Conservation (phyloP, 2,797 vertebrate species). For the Sebastes iracundus region DNA sequence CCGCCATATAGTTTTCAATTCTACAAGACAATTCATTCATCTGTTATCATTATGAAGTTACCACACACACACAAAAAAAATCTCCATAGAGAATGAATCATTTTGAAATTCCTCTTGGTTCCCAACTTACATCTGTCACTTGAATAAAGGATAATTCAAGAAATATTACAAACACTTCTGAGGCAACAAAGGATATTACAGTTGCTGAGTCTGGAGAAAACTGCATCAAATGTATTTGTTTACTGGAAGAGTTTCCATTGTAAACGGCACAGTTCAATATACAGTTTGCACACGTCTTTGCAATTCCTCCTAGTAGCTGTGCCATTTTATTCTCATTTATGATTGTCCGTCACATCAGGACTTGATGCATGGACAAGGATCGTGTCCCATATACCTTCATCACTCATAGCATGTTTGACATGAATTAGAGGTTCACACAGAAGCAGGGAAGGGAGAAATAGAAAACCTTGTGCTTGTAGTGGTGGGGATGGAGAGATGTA, state of each 20-base stretch:
- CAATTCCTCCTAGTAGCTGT: not conserved
- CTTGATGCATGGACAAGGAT: not conserved
- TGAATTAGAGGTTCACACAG: not conserved
- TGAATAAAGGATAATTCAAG: not conserved
- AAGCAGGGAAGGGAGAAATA: not conserved
- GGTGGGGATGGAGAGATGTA: not conserved
- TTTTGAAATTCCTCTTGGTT: not conserved
- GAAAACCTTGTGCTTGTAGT: not conserved
- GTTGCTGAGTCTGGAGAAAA: not conserved
- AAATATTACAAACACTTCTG: not conserved
- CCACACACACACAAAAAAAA: not conserved
- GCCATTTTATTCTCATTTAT: not conserved
- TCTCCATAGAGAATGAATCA: not conserved
- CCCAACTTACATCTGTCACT: not conserved
- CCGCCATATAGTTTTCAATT: not conserved
- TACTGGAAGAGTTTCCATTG: not conserved
- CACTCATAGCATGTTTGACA: not conserved
- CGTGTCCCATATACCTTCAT: not conserved
- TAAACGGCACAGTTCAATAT: not conserved
- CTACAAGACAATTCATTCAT: not conserved
- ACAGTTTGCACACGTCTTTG: not conserved
- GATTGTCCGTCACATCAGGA: not conserved
- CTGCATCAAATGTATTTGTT: not conserved
- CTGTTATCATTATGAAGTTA: slow-evolving; percentile 7
- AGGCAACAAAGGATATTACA: not conserved